Base-by-base conservation (phyloP, 2,888 invertebrate species). In the Drosophila putrida region DNA sequence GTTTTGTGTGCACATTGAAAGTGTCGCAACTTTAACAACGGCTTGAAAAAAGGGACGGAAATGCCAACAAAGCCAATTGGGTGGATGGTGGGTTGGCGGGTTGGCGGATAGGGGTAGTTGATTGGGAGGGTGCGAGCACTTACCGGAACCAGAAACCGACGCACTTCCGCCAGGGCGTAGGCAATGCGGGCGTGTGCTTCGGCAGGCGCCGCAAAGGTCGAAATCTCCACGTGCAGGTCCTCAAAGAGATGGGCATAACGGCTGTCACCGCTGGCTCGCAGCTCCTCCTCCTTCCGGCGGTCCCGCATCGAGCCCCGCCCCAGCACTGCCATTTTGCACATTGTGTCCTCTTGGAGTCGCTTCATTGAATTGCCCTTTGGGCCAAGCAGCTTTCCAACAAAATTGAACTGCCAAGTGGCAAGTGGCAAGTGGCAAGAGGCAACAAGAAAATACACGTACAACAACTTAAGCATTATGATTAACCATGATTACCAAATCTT, bases 221-320 rank as follows among this genome's bases (percentile, higher is more conserved):
- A 97, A 86, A 98, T 96, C 93, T 98, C 96, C 1, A 98, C 96
- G 93, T 98, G 98, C 31, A 98, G 94, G 90, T 98, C 98, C 89
- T 98, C 98, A 82, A 96, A 96, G 47, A 98, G 94, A 92, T 98
- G 98, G 28, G 96, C 96, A 93, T 97, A 98, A 93, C 98, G 97
- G n/a, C 97, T 96, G 92, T 98, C 98, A 1, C 96, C 96, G 64
- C 97, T 96, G 47, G 96, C 95, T 27, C 98, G 94, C n/a, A 97
- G 93, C 91, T 98, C 98, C 92, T 98, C 97, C 92, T 98, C 98
- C 97, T 98, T 98, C 90, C 96, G 96, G 83, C 97, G 95, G 91
- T 98, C 98, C 92, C 97, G 96, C 97, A 98, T 98, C 6, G 98
- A 98, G 8, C 98, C 98, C 71, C 96, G 94, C 6, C 98, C 98